These are phyloP conservation scores for Saxidomus purpurata DNA, from an alignment of 1,140 invertebrate genomes.

Conservation along the genomic window DNA sequence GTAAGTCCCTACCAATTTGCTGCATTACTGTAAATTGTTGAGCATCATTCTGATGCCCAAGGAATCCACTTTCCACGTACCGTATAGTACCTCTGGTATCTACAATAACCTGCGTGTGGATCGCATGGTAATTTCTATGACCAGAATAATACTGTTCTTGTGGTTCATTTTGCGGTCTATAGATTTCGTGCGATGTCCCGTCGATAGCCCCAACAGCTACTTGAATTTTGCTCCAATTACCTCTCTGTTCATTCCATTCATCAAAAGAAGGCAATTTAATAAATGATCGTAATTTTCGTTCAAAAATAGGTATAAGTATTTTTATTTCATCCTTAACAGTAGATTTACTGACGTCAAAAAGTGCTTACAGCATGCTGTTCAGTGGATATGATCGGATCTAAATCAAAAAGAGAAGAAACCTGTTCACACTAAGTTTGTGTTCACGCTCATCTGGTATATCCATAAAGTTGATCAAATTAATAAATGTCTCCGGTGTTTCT, in stretches of 20 bases:
- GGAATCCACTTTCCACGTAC: slow-evolving; percentile 26
- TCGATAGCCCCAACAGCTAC: slow-evolving; percentile 35
- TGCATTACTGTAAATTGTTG: slow-evolving; percentile 24
- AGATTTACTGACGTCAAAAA: slow-evolving; percentile 3
- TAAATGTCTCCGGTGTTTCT: slow-evolving; percentile 25
- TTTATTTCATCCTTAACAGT: slow-evolving; percentile 18
- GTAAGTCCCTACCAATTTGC: slow-evolving; percentile 5
- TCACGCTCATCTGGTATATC: not conserved
- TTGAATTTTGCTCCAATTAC: not conserved
- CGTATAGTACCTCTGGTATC: slow-evolving; percentile 31
- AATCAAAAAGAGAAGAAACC: not conserved
- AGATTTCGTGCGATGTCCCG: slow-evolving; percentile 43
- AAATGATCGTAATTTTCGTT: not conserved
- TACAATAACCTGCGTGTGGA: slow-evolving; percentile 61
- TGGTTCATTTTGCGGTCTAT: slow-evolving; percentile 14
- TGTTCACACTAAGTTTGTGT: not conserved
- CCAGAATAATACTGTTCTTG: slow-evolving; percentile 58
- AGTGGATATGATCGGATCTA: slow-evolving; percentile 9
- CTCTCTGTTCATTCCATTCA: not conserved
- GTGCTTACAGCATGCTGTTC: not conserved
- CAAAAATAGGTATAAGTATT: not conserved
- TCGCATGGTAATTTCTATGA: slow-evolving; percentile 11
- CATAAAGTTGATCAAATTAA: not conserved
- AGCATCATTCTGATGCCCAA: slow-evolving; percentile 47
- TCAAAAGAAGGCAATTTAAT: not conserved